Percentiles rank a stretch among this genome's conserved stretches.
These are phyloP conservation scores for Acronicta leporina DNA, from an alignment of 2,888 invertebrate species.

Conservation along the genomic window DNA sequence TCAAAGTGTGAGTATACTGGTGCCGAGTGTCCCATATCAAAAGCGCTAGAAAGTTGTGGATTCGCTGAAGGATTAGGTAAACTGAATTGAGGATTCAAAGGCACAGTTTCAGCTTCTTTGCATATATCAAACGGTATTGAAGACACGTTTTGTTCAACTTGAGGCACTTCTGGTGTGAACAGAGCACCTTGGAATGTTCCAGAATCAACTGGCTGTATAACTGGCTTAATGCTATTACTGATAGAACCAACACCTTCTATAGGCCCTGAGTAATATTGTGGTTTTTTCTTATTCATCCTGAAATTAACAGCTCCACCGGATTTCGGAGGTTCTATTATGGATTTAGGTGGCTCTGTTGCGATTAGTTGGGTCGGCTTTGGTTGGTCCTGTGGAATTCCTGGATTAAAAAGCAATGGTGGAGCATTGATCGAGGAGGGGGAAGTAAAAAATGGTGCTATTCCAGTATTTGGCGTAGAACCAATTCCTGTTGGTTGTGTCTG, in stretches of 20 bases:
- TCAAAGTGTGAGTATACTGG: slow-evolving; percentile 32
- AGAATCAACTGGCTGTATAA: slow-evolving; percentile 65
- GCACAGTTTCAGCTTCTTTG: slow-evolving; percentile 41
- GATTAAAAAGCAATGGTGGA: slow-evolving; percentile 59
- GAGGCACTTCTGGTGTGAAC: slow-evolving; percentile 69
- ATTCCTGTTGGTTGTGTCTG: slow-evolving; percentile 8
- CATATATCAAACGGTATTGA: slow-evolving; percentile 60
- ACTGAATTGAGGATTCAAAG: slow-evolving; percentile 51
- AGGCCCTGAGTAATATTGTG: slow-evolving; percentile 85
- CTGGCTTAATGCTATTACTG: slow-evolving; percentile 78
- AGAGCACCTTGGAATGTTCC: slow-evolving; percentile 70
- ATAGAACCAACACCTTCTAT: slow-evolving; percentile 81
- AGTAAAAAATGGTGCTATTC: slow-evolving; percentile 12
- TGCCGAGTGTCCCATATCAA: slow-evolving; percentile 26
- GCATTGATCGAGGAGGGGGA: slow-evolving; percentile 15
- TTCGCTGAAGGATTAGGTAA: slow-evolving; percentile 31
- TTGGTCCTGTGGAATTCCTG: slow-evolving; percentile 30
- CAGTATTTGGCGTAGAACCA: slow-evolving; percentile 7
- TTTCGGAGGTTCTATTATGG: slow-evolving; percentile 77
- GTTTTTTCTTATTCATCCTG: slow-evolving; percentile 81
- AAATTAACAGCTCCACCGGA: slow-evolving; percentile 69
- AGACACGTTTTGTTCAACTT: slow-evolving; percentile 28
- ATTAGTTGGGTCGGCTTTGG: slow-evolving; percentile 4
- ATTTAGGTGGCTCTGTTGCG: slow-evolving; percentile 62
- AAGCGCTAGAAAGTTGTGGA: slow-evolving; percentile 13